Conservation (phyloP, 1,140 invertebrate species). For the Homalodisca vitripennis region DNA sequence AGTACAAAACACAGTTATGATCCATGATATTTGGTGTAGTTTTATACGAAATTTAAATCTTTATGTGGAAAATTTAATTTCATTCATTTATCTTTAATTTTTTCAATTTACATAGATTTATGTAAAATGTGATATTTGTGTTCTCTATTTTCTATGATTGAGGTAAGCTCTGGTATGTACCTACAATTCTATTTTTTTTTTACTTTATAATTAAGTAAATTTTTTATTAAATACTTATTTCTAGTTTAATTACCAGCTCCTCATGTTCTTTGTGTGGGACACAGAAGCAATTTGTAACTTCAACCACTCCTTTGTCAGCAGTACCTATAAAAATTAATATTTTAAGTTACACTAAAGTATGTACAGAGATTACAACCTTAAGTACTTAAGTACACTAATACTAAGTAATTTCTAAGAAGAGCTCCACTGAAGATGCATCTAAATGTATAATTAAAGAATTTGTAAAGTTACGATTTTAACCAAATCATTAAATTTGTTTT, state of each 20-base stretch:
- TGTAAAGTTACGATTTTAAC: not conserved
- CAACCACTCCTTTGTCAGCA: constrained; percentile 86
- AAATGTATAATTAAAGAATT: not conserved
- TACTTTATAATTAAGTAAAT: no score
- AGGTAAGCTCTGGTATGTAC: no score
- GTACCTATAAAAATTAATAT: constrained; percentile 62
- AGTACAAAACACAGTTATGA: no score
- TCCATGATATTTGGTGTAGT: no score
- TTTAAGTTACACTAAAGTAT: no score
- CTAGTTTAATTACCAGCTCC: constrained; percentile 59
- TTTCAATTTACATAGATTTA: no score
- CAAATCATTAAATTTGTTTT: not conserved
- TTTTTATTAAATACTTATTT: constrained; percentile 8
- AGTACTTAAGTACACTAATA: not conserved
- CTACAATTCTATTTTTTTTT: no score
- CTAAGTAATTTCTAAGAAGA: not conserved
- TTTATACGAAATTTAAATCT: no score
- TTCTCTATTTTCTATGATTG: no score
- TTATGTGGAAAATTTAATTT: no score
- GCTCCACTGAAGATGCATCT: not conserved
- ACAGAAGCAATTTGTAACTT: constrained; percentile 97
- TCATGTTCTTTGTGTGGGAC: constrained; percentile 96
- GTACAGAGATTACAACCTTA: not conserved
- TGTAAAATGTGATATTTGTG: no score
- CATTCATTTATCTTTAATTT: no score